Evolutionary conservation across 2,888 invertebrate species (phyloP).

Genomic region (Yponomeuta cagnagella): DNA sequence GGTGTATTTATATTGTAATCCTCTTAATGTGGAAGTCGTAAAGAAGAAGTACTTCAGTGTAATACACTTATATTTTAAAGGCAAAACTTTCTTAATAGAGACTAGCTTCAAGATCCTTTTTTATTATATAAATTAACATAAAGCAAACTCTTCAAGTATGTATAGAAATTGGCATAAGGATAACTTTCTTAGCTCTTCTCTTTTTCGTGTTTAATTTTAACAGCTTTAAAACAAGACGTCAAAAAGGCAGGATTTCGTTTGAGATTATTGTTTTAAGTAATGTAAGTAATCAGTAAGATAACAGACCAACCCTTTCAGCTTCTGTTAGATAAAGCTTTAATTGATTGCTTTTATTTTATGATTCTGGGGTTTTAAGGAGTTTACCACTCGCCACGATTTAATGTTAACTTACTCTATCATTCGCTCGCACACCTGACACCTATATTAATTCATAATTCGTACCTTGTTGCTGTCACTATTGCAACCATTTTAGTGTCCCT

Average conservation of each 20-base stretch:
- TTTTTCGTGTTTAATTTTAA: background rate
- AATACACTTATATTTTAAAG: background rate
- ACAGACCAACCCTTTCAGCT: background rate
- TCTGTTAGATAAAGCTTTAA: too few relatives aligned
- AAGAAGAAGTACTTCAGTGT: background rate
- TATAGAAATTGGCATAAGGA: background rate
- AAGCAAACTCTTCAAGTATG: background rate
- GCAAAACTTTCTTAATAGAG: background rate
- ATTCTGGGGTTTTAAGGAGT: constrained; percentile 1
- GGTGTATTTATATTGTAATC: background rate
- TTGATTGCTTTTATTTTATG: constrained; percentile 8
- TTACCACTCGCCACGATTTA: too few relatives aligned
- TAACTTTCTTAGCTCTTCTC: background rate
- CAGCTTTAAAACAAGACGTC: background rate
- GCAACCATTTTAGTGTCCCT: too few relatives aligned
- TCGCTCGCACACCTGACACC: too few relatives aligned
- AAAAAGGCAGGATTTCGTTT: constrained; percentile 5
- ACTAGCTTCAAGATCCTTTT: too few relatives aligned
- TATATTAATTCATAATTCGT: too few relatives aligned
- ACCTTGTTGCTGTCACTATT: too few relatives aligned
- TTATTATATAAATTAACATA: background rate
- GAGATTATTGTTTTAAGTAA: constrained; percentile 14
- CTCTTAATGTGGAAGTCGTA: background rate
- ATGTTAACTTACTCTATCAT: too few relatives aligned
- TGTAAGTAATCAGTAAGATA: constrained; percentile 16